Percentiles rank a stretch among this genome's conserved stretches.
Evolutionary conservation across 2,113 vertebrate species (phyloP).

Genomic region (Rhynchomys soricoides): DNA sequence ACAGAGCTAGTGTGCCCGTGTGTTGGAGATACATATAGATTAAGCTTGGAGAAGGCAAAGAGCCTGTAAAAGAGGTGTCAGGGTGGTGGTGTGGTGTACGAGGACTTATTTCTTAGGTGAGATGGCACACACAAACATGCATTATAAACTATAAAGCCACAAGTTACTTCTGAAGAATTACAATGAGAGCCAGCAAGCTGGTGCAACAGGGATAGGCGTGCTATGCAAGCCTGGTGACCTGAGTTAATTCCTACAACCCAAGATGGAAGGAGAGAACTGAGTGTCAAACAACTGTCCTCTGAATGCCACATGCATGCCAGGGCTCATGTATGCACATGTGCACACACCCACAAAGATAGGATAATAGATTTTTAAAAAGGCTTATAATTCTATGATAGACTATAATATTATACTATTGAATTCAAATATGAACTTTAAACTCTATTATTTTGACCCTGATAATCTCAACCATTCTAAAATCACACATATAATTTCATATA

Average conservation of each 20-base stretch:
- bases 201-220: too few relatives aligned
- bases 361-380: too few relatives aligned
- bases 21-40: not conserved
- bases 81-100: not conserved
- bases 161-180: not conserved
- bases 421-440: not conserved
- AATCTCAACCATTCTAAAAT: not conserved
- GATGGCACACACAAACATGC: not conserved
- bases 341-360: not conserved
- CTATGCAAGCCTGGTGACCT: not conserved
- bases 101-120: not conserved
- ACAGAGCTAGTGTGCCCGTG: not conserved
- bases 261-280: not conserved
- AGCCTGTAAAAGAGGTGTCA: not conserved
- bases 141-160: not conserved
- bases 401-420: constrained; percentile 11
- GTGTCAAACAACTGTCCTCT: too few relatives aligned
- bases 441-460: constrained; percentile 14
- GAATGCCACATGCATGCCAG: not conserved
- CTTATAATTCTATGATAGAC: not conserved
- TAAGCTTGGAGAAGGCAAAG: not conserved
- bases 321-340: not conserved
- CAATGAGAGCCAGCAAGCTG: not conserved
- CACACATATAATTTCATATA: not conserved
- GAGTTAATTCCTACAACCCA: not conserved